These are phyloP conservation scores for Acridotheres tristis DNA, from an alignment of 2,797 vertebrate genomes.

Conservation along the genomic window DNA sequence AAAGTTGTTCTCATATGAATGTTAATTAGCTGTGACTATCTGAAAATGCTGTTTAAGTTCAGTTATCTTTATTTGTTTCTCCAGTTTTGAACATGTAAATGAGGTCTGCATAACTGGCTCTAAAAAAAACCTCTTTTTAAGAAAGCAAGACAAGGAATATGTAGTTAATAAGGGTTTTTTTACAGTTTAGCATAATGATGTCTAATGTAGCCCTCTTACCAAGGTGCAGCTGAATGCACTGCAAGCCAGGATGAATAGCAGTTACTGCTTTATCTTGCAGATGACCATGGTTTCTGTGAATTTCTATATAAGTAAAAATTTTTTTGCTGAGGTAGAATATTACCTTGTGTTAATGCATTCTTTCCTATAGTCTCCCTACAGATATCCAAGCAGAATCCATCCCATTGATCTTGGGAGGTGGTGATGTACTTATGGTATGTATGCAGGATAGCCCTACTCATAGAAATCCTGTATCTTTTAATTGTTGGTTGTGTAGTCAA, in stretches of 20 bases:
- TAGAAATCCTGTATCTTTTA: background rate
- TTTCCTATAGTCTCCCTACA: constrained; percentile 87
- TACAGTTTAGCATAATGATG: background rate
- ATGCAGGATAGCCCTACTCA: background rate
- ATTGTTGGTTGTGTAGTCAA: background rate
- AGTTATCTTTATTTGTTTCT: background rate
- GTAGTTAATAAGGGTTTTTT: background rate
- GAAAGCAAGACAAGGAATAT: background rate
- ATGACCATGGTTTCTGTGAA: background rate
- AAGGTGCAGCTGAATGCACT: background rate
- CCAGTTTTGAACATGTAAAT: background rate
- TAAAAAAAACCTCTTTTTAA: background rate
- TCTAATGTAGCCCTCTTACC: background rate
- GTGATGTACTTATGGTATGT: constrained; percentile 96
- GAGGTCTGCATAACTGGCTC: background rate
- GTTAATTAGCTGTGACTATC: background rate
- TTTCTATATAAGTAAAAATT: background rate
- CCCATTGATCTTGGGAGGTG: constrained; percentile 94
- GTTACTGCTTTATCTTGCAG: background rate
- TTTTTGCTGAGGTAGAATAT: background rate
- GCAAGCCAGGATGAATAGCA: background rate
- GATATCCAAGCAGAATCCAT: constrained; percentile 98
- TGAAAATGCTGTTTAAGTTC: background rate
- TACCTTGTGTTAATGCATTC: background rate
- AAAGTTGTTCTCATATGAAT: background rate